Conservation (phyloP, 2,888 invertebrate species). For the Agriopis aurantiaria region DNA sequence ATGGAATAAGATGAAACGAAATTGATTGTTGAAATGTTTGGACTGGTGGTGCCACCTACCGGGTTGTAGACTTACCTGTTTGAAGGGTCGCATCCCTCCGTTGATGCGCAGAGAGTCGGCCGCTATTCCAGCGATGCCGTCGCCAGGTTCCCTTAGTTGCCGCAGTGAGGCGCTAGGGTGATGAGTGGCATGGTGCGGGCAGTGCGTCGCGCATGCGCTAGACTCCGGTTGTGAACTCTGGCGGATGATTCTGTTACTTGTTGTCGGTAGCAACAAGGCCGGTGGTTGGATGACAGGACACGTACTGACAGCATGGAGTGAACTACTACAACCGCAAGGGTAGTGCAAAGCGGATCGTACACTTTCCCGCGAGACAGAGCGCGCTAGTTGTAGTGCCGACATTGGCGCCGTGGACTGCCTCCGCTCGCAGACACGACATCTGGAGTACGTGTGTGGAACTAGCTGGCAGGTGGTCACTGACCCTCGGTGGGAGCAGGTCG, state of each 20-base stretch:
- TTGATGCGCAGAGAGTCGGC: slow-evolving; percentile 98
- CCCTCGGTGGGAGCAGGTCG: slow-evolving; percentile 87
- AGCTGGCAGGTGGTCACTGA: slow-evolving; percentile 89
- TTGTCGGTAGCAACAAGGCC: slow-evolving; percentile 90
- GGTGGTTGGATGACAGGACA: slow-evolving; percentile 90
- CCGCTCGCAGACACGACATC: slow-evolving; percentile 90
- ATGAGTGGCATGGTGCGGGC: slow-evolving; percentile 88
- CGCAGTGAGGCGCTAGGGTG: slow-evolving; percentile 94
- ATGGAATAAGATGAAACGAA: slow-evolving; percentile 13
- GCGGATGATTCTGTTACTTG: slow-evolving; percentile 93
- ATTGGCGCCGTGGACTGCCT: slow-evolving; percentile 93
- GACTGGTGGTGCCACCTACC: slow-evolving; percentile 72
- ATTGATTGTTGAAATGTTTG: slow-evolving; percentile 19
- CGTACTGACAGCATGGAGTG: slow-evolving; percentile 85
- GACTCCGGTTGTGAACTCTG: slow-evolving; percentile 96
- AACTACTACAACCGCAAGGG: slow-evolving; percentile 87
- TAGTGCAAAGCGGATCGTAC: slow-evolving; percentile 91
- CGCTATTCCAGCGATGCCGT: slow-evolving; percentile 97
- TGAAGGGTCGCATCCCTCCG: slow-evolving; percentile 98
- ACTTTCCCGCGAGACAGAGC: slow-evolving; percentile 94
- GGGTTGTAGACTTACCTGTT: slow-evolving; percentile 90
- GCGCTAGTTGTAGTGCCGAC: slow-evolving; percentile 91
- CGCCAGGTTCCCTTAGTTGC: slow-evolving; percentile 93
- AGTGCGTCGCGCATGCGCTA: slow-evolving; percentile 88
- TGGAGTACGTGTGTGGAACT: slow-evolving; percentile 88